phyloP scores from a whole-genome alignment of 1,140 invertebrate genomes.

The Drosophila orena region DNA sequence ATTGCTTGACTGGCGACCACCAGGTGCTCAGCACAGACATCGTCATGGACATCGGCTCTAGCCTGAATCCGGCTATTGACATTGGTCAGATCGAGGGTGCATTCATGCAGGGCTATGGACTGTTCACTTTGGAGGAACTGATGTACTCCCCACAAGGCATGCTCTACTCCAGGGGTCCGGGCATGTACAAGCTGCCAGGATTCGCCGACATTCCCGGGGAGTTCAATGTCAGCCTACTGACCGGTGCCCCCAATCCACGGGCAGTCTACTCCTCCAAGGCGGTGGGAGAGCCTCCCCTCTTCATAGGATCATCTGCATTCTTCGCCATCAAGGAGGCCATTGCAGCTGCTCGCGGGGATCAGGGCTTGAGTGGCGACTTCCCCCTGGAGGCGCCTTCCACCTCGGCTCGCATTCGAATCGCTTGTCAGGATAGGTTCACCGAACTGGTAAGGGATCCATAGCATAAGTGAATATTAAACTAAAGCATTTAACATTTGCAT shows the following conservation, averaged over 20 bases:
- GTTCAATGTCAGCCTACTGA: constrained; percentile 96
- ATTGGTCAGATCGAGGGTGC: constrained; percentile 98
- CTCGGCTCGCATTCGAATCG: constrained; percentile 94
- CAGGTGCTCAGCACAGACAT: constrained; percentile 95
- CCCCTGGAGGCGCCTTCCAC: constrained; percentile 94
- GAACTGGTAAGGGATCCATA: constrained; percentile 87
- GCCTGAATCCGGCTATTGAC: constrained; percentile 97
- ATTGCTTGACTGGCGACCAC: constrained; percentile 95
- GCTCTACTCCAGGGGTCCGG: constrained; percentile 94
- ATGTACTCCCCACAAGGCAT: constrained; percentile 93
- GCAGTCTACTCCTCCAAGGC: constrained; percentile 98
- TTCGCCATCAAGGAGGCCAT: constrained; percentile 97
- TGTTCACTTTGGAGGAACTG: constrained; percentile 96
- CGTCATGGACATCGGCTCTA: constrained; percentile 96
- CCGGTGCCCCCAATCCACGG: constrained; percentile 93
- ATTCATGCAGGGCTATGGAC: constrained; percentile 96
- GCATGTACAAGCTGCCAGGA: constrained; percentile 96
- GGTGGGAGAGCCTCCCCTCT: constrained; percentile 97
- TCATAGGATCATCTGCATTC: constrained; percentile 93
- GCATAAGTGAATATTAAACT: too few relatives aligned
- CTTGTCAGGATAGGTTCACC: constrained; percentile 94
- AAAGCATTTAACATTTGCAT: background rate
- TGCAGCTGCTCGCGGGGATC: constrained; percentile 90
- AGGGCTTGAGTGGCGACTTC: constrained; percentile 88
- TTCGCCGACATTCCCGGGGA: constrained; percentile 95